Conservation (phyloP, 92 coral and sea anemone genomes). For the Anthopleura xanthogrammica region DNA sequence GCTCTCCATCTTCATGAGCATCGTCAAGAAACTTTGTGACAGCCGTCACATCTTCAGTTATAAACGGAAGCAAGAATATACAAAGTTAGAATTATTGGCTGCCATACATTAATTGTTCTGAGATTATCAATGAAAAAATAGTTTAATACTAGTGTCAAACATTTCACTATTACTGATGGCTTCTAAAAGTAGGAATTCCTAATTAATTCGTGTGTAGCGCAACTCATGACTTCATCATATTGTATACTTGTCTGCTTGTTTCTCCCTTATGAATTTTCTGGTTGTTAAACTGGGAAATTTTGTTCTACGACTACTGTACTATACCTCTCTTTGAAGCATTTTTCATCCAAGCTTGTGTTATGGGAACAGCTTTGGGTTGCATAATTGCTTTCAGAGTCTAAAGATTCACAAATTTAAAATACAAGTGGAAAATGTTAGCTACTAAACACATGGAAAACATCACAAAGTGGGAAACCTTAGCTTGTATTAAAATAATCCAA, state of each 20-base stretch:
- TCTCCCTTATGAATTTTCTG: no score
- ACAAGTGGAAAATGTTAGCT: no score
- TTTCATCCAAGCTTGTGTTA: constrained; percentile 74
- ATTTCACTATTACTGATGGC: no score
- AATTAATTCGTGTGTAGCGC: no score
- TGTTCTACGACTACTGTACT: background rate
- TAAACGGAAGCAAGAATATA: background rate
- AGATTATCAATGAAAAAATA: background rate
- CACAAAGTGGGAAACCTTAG: no score
- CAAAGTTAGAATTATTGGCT: background rate
- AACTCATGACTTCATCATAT: no score
- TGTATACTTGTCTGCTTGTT: no score
- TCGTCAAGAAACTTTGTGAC: constrained; percentile 30
- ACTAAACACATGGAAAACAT: no score
- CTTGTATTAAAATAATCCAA: no score
- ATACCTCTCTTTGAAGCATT: constrained; percentile 71
- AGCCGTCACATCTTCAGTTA: constrained; percentile 19
- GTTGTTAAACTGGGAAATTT: background rate
- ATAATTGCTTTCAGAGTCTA: constrained; percentile 73
- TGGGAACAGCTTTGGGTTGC: constrained; percentile 62
- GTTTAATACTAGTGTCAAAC: background rate
- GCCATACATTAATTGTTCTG: no score
- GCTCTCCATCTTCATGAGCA: constrained; percentile 22
- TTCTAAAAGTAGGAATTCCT: no score
- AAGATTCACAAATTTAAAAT: background rate